Percentiles rank a stretch among this genome's conserved stretches.
Conservation (phyloP, 2,888 invertebrate species). For the Monopis laevigella region DNA sequence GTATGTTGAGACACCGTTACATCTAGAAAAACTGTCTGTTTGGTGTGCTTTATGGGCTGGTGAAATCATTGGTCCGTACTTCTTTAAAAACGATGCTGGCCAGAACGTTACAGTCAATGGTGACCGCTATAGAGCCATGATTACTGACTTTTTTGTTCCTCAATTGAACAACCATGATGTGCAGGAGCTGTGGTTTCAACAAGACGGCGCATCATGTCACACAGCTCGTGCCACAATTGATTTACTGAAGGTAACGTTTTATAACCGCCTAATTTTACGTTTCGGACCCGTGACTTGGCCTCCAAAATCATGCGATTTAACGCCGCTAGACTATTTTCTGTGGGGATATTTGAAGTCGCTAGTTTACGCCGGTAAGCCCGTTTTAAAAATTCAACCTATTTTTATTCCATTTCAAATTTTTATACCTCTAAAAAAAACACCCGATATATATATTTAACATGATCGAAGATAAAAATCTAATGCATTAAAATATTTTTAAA, state of each 20-base stretch:
- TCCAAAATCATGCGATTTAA: constrained; percentile 4
- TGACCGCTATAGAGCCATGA: too few species aligned
- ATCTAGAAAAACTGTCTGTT: constrained; percentile 27
- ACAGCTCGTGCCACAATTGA: constrained; percentile 25
- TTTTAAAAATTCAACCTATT: too few species aligned
- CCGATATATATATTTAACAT: too few species aligned
- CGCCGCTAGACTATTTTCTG: constrained; percentile 21
- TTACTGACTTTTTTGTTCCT: too few species aligned
- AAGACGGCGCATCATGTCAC: constrained; percentile 25
- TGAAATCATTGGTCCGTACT: constrained; percentile 31
- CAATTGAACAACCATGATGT: too few species aligned
- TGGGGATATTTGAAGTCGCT: too few species aligned
- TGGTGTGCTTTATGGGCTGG: constrained; percentile 29
- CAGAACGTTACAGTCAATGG: constrained; percentile 26
- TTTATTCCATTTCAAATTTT: too few species aligned
- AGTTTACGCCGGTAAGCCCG: too few species aligned
- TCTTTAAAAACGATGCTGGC: constrained; percentile 28
- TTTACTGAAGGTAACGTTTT: constrained; percentile 23
- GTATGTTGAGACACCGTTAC: constrained; percentile 20
- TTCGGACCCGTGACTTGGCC: background rate
- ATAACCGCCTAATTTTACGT: constrained; percentile 12
- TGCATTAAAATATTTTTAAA: too few species aligned
- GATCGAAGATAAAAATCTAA: too few species aligned
- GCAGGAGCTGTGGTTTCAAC: constrained; percentile 22
- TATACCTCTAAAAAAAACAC: too few species aligned